Percentiles rank a stretch among this genome's conserved stretches.
These are phyloP conservation scores for Electrophaes corylata DNA, from an alignment of 2,888 invertebrate genomes.

Conservation along the genomic window DNA sequence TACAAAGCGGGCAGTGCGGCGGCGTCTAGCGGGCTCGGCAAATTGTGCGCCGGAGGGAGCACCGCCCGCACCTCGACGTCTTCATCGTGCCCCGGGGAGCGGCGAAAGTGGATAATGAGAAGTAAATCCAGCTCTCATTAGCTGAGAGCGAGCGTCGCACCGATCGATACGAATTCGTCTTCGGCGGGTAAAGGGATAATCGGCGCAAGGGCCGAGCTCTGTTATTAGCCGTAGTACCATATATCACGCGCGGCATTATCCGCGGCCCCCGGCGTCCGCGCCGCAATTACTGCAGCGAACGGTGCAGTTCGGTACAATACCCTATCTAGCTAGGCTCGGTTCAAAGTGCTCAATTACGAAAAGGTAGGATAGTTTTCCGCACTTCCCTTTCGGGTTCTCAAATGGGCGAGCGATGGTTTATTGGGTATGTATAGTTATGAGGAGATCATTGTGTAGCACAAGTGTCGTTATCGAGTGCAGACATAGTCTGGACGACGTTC, in stretches of 20 bases:
- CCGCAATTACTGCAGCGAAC: constrained; percentile 72
- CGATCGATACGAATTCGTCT: constrained; percentile 80
- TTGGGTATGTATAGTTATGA: constrained; percentile 41
- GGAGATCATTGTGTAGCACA: constrained; percentile 48
- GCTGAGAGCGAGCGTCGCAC: constrained; percentile 72
- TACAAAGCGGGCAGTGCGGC: constrained; percentile 69
- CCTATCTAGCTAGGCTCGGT: constrained; percentile 63
- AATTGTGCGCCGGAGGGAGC: constrained; percentile 73
- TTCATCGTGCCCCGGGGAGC: constrained; percentile 74
- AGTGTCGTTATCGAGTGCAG: constrained; percentile 49
- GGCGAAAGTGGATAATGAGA: constrained; percentile 82
- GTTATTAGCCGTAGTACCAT: constrained; percentile 82
- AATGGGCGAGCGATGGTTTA: constrained; percentile 32
- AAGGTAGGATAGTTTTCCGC: constrained; percentile 33
- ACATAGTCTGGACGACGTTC: constrained; percentile 49
- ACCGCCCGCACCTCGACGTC: constrained; percentile 64
- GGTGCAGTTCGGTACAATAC: constrained; percentile 63
- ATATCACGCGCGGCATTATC: constrained; percentile 79
- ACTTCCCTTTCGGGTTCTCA: constrained; percentile 36
- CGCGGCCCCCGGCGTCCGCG: constrained; percentile 76
- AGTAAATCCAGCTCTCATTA: constrained; percentile 81
- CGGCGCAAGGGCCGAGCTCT: constrained; percentile 69
- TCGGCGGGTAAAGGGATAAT: constrained; percentile 79
- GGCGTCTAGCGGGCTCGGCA: constrained; percentile 62
- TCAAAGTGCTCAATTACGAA: constrained; percentile 40